Evolutionary conservation across 2,888 invertebrate species (phyloP), one percentile per base, ranked within the genome.

Genomic region (Calliscelio sp.): DNA sequence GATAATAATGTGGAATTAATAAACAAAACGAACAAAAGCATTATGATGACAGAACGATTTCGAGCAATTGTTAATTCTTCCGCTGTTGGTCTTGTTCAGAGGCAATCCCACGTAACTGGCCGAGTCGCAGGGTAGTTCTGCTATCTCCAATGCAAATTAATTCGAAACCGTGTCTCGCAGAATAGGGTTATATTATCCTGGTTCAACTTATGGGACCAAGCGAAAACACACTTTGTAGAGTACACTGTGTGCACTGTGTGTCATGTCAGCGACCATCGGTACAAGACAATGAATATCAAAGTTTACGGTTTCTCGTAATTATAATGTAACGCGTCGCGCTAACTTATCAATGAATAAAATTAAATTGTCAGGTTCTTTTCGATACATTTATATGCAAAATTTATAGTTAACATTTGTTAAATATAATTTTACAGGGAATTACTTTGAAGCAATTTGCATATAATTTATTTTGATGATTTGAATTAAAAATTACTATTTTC

Each of bases 121-220:
- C 75, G 65, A 85, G 75, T 85, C 61, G 59, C 25, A 81, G 70
- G 81, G 57, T 78, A 79, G 81, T 85, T 82, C 74, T 82, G 79
- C 75, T 74, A 85, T 85, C 79, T 85, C 81, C 71, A 85, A 85
- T 85, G 85, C 81, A 85, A 85, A 82, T 85, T 85, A 85, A 85
- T 85, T 85, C 79, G 81, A 75, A 82, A 79, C 85, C 85, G 51
- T 85, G 85, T 79, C 85, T 85, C 81, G 68, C 46, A 82, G 85
- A 81, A 82, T 85, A 81, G 81, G 81, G 85, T 82, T 85, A 85
- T 85, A 85, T 81, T 85, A 85, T 68, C 81, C 71, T 79, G 85
- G 81, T 63, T 81, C 75, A 81, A 81, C 81, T 85, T 81, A 78
- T 81, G 85, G 85, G 81, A 81, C 79, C 32, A 65, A 79, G 81